Evolutionary conservation across 2,888 invertebrate genomes (phyloP), one percentile per base, ranked within the genome.

Genomic region (Cosmia pyralina): DNA sequence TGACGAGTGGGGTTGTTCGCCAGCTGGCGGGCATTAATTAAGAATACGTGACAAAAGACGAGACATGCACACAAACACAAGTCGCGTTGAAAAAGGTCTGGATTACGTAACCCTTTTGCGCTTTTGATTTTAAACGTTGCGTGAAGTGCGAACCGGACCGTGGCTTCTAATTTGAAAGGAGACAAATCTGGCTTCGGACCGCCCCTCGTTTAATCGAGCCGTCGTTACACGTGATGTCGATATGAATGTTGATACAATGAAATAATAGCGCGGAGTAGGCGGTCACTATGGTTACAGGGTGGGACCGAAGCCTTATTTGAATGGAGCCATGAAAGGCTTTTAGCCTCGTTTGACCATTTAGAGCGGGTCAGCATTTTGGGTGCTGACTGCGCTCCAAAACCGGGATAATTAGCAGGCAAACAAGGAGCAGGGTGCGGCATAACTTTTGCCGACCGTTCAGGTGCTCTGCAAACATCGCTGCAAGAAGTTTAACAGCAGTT

Each of bases 1-100:
- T 93, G 94, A 95, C 91, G 93, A 93, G 92, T 91, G 92, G 94
- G 94, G 95, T 92, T 89, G 92, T 91, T 88, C 89, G 90, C 93
- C 93, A 92, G 93, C 92, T 91, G 91, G 91, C 92, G 92, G 92
- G 91, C 93, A 92, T 96, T 96, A 96, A 96, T 96, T 96, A 96
- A 96, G 96, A 96, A 95, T 96, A 96, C 96, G 96, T 96, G 96
- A 96, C 96, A 96, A 96, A 96, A 96, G 96, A 96, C 94, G 95
- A 94, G 95, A 94, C 94, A 93, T 93, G 92, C 94, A 94, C 94
- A 95, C 93, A 95, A 93, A 94, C 91, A 94, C 92, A 94, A 94
- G 94, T 92, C 90, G 92, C 90, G 87, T 86, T 87, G 93, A 95
- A 96, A 96, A 96, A 96, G 96, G 96, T 94, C 92, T 90, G 95